phyloP scores from a whole-genome alignment of 1,140 invertebrate genomes.

The Platorchestia sp. region DNA sequence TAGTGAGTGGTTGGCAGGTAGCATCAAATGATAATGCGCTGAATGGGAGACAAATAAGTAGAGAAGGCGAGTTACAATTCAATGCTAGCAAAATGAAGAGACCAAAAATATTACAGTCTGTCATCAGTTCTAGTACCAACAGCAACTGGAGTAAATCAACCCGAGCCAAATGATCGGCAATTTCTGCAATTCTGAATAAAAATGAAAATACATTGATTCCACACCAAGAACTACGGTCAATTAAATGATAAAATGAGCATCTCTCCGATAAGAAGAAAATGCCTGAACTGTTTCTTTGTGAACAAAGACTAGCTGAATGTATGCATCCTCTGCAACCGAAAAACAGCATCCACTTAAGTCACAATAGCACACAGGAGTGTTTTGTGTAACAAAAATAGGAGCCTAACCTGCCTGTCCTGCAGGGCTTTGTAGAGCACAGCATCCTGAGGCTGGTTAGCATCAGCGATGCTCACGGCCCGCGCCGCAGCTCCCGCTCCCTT shows the following conservation, averaged over 20 bases:
- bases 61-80: background rate
- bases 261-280: background rate
- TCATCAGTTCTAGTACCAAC: background rate
- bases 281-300: background rate
- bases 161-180: no score
- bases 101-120: background rate
- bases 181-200: no score
- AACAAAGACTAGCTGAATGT: background rate
- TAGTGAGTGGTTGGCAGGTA: background rate
- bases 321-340: background rate
- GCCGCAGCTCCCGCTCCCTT: background rate
- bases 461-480: background rate
- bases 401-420: constrained; percentile 8
- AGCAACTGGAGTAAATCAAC: background rate
- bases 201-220: background rate
- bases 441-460: background rate
- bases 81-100: background rate
- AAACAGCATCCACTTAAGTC: background rate
- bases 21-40: no score
- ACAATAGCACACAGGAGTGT: background rate
- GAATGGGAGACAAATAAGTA: background rate
- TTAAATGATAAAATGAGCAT: background rate
- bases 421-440: constrained; percentile 8
- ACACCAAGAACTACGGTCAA: background rate
- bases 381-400: background rate